A percentile compares a stretch with the other conserved stretches of the same genome.
phyloP scores from a whole-genome alignment of 2,797 vertebrate species.

The Oreochromis grahami region DNA sequence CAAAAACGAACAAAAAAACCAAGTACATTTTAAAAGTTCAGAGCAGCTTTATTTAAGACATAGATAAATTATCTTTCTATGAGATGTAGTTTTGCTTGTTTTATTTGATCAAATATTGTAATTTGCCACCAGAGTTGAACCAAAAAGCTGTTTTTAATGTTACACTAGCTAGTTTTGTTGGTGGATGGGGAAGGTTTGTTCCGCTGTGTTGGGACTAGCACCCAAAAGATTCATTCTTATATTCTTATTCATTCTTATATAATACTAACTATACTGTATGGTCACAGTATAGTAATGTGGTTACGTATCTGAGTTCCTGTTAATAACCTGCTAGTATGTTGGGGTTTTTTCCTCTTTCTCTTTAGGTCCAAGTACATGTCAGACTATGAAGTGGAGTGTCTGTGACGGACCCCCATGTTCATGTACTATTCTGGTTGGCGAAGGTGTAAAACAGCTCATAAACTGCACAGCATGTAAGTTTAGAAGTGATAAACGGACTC shows the following conservation, averaged over 20 bases:
- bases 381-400: slow-evolving; percentile 66
- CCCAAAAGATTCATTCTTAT: not conserved
- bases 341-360: no score
- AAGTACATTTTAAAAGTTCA: not conserved
- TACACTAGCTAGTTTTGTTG: not conserved
- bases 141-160: not conserved
- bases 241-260: not conserved
- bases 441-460: no score
- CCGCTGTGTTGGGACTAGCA: not conserved
- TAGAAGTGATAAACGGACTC: no score
- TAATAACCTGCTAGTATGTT: not conserved
- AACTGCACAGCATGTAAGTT: no score
- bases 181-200: slow-evolving; percentile 47
- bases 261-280: not conserved
- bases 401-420: slow-evolving; percentile 21
- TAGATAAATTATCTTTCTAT: fast-evolving
- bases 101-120: fast-evolving
- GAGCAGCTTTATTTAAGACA: not conserved
- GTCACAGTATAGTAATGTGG: not conserved
- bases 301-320: not conserved
- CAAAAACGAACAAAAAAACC: not conserved
- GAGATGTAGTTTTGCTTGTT: not conserved
- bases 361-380: slow-evolving; percentile 63
- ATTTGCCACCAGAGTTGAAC: fast-evolving
- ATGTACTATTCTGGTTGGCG: slow-evolving; percentile 39